phyloP scores from a whole-genome alignment of 2,113 vertebrate species.

The Notarius quadriscutis region DNA sequence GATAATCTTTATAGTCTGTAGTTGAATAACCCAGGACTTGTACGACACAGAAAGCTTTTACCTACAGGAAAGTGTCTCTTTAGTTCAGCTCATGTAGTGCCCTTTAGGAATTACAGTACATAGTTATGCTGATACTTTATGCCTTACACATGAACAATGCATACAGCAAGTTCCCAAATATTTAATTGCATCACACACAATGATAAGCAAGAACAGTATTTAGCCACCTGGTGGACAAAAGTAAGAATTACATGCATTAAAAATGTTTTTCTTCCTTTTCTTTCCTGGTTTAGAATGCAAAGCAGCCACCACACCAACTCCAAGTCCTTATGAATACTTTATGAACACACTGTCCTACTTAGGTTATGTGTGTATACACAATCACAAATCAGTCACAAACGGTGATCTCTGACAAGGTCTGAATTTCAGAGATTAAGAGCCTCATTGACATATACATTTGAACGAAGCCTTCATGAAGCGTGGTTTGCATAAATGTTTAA shows the following conservation, averaged over 20 bases:
- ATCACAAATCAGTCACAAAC: not conserved
- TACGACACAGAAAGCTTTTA: not conserved
- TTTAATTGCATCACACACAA: not conserved
- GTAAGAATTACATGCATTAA: not conserved
- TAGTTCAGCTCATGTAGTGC: not conserved
- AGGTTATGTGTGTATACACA: not conserved
- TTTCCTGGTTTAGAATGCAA: not conserved
- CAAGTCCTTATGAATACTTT: not conserved
- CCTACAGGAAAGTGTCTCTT: slow-evolving; percentile 4
- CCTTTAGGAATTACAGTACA: not conserved
- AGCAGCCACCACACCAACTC: not conserved
- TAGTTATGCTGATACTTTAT: not conserved
- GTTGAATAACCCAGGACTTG: slow-evolving; percentile 23
- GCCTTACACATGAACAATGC: not conserved
- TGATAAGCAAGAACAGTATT: not conserved
- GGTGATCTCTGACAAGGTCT: not conserved
- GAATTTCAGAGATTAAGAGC: not conserved
- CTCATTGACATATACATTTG: not conserved
- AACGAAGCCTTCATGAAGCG: not conserved
- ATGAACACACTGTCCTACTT: not conserved
- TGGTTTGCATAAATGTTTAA: not conserved
- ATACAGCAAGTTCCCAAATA: too few species aligned
- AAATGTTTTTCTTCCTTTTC: not conserved
- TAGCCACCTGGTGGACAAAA: slow-evolving; percentile 16
- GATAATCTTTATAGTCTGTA: slow-evolving; percentile 26